Evolutionary conservation across 2,113 vertebrate species (phyloP), one percentile per base, ranked within the genome.

Genomic region (Rhabdornis inornatus): DNA sequence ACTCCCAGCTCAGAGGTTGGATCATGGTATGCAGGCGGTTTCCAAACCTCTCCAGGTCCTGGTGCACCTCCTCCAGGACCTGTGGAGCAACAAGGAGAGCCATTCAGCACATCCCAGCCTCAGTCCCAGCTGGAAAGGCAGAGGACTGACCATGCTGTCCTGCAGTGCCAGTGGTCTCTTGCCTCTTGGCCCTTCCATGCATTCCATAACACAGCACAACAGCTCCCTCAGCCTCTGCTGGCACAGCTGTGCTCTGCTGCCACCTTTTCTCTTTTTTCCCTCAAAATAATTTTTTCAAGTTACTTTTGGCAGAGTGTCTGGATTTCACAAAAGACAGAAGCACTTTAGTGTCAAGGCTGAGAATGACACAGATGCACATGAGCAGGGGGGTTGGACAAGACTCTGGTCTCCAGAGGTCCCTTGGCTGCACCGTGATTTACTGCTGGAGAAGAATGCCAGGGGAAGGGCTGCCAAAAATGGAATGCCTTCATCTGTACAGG

Each of bases 41-140:
- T 44, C 98, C 98, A 95, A 99, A 99, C 11, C 92, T 94, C 91
- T 93, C 82, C 86, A 99, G 96, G 49, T 99, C 97, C 59, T 68
- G 57, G 30, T 78, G 86, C 20, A 95, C 80, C 83, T 93, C 93
- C 71, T 91, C 91, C 94, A 95, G 95, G 28, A 98, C 96, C 94
- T 95, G 70, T 78, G 95, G 65, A 60, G 49, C 37, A 74, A 37
- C 33, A 69, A 42, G 40, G 42, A 50, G 53, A 79, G 35, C 39
- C 35, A 35, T 39, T 82, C 81, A 93, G 91, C 47, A 19, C 2
- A 0, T 1, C 7, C 22, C 31, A 40, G 53, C 63, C 53, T 47
- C 17, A 2, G 27, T 14, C 35, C 52, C 15, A 31, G n/a, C 28
- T 40, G 27, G 60, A 40, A 63, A 20, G 42, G 55, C 87, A 76